Base-by-base conservation (phyloP, 2,888 invertebrate species). In the Prostheceraeus crozeri region DNA sequence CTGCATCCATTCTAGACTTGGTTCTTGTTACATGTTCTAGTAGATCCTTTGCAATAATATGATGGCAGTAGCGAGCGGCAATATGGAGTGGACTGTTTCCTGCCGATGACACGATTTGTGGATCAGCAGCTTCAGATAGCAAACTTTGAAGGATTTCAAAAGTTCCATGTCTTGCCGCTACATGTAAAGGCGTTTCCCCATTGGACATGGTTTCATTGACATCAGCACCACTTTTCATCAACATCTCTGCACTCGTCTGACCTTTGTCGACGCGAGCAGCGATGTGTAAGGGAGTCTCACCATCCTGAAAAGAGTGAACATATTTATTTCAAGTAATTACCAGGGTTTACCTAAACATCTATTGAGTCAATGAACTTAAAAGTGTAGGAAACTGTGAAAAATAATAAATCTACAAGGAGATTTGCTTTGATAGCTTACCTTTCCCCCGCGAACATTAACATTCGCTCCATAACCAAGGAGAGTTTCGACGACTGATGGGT, bases 41-140 rank as follows among this genome's bases (percentile, higher is more conserved):
- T 40, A 98, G 80, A 72, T 89, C 85, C 59, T 83, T 82, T 0
- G 89, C 89, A 0, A 93, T 86, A 64, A 87, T 87, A 25, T 86
- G 86, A 64, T 80, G 79, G 64, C 80, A 80, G 65, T 78, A 70
- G 63, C 87, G 82, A 69, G 90, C 89, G 1, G 94, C 93, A 74
- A 96, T 83, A 72, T 98, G 96, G 14, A 98, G 80, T 0, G 96
- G 87, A 0, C 93, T 96, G 80, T 96, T 94, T 1, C 94, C 91
- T 70, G 81, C 83, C 90, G 91, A 72, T 4, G 70, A 68, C 59
- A 66, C 63, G 30, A 58, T 31, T 64, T 70, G 82, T 0, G 94
- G 90, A 77, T 96, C 90, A 0, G 93, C 96, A 1, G 86, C 89
- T 71, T 96, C 96, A 72, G 89, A 87, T 27, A 98, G 79, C 10